Evolutionary conservation across 1,140 invertebrate genomes (phyloP), one percentile per base, ranked within the genome.

Genomic region (Thaumetopoea pityocampa): DNA sequence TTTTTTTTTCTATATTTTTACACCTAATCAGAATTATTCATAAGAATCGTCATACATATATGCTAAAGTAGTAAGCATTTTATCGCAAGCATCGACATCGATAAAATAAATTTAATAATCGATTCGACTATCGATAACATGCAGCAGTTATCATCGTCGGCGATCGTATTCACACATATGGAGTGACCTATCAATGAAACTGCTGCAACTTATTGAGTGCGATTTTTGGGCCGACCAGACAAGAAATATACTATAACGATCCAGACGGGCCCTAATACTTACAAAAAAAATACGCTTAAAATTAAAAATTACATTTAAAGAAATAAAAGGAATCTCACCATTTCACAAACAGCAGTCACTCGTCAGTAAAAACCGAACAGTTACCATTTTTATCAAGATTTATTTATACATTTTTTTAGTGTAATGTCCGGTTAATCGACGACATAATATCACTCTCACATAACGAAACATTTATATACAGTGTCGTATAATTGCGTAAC

Each of bases 21-120:
- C 42, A 45, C 36, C 42, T 51, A 46, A 37, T 45, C 43, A 51
- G 35, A 38, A 41, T 45, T 38, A 51, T 40, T 51, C 49, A 51
- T 46, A 51, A 51, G 49, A 51, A 51, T 45, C 42, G 36, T 51
- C 37, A 51, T 36, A 32, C 32, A 41, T 28, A 41, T 41, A 30
- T n/a, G n/a, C n/a, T n/a, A 29, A 24, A 17, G 38, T 40, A 37
- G 32, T 41, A 51, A 40, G 35, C 32, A 26, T 41, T 35, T 27
- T 24, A 29, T 30, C 34, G 42, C 41, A 40, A 34, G 40, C 17
- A 38, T 43, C 35, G 35, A 49, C 24, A 41, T 48, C 23, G 32
- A 35, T 28, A 41, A 33, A 23, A 48, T 34, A 40, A 35, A 33
- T 29, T 48, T 27, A 30, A 33, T 9, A 41, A 29, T 17, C 30